These are phyloP conservation scores for Dolichomitus sp. DNA, from an alignment of 2,888 invertebrate genomes.

Conservation along the genomic window DNA sequence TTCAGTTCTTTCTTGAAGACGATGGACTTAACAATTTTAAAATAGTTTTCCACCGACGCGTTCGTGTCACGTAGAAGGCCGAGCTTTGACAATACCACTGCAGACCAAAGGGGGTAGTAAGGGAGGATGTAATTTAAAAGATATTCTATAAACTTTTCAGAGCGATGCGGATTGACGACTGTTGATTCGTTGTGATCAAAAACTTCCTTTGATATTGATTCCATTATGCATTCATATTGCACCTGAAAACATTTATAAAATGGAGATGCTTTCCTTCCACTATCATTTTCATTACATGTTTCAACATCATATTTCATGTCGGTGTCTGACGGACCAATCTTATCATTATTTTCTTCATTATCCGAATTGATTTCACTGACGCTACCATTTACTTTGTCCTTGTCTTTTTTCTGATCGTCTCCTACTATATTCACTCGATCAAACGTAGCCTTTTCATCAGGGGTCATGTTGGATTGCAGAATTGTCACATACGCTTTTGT, in stretches of 20 bases:
- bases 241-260: background rate
- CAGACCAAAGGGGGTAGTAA: constrained; percentile 49
- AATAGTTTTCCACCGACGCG: constrained; percentile 54
- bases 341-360: background rate
- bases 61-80: constrained; percentile 26
- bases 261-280: background rate
- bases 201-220: background rate
- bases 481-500: background rate
- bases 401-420: background rate
- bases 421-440: too few relatives aligned
- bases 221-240: background rate
- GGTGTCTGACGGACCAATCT: background rate
- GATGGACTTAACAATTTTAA: constrained; percentile 36
- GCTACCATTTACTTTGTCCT: background rate
- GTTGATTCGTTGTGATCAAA: background rate
- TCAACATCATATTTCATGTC: background rate
- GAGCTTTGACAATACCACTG: constrained; percentile 18
- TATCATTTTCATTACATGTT: background rate
- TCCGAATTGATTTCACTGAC: too few relatives aligned
- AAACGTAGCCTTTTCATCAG: background rate
- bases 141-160: constrained; percentile 24
- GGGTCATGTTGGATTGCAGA: background rate
- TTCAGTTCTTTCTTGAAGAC: constrained; percentile 17
- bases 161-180: background rate
- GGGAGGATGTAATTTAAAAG: constrained; percentile 29